Base-by-base conservation (phyloP, 1,140 invertebrate genomes). In the Heliconius hermathena region DNA sequence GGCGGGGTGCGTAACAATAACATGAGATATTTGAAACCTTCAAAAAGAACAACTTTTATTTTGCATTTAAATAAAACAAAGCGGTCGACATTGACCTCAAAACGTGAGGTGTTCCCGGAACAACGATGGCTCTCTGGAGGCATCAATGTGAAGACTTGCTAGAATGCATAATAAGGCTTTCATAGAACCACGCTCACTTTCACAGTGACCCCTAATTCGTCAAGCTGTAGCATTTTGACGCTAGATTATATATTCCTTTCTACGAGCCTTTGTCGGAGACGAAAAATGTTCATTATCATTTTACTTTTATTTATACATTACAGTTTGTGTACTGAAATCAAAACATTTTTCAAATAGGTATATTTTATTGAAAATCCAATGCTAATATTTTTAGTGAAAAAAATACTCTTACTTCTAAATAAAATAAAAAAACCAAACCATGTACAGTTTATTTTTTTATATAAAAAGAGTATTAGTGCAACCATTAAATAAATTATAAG, bases 141-240 rank as follows among this genome's bases (percentile, higher is more conserved):
- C 78, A 77, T 78, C 26, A 83, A 77, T 73, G 80, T 78, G 83
- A 83, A 82, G 77, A 82, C 79, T 82, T 83, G 80, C 79, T 83
- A 80, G 84, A 86, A 86, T 86, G 84, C 79, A 82, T 84, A 86
- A 86, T 84, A 81, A 84, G 80, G 83, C 83, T 84, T 84, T 82
- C 80, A 78, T 73, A 77, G 71, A 82, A 82, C 71, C 76, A 52
- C 78, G 79, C 81, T 86, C 83, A 83, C 83, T 84, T 86, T 86
- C 83, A 71, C 71, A 81, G 73, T 77, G 80, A 83, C 76, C 78
- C 83, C 80, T 82, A 81, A 84, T 83, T 82, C 81, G 77, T 83
- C 80, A 82, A 83, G 82, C 78, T 49, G 77, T 75, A 71, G 36
- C 78, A 73, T 80, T 82, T 82, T 78, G 78, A 78, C 57, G 75